Percentiles rank a stretch among this genome's conserved stretches.
Conservation (phyloP, 2,797 vertebrate species). For the Simalia tracyae region DNA sequence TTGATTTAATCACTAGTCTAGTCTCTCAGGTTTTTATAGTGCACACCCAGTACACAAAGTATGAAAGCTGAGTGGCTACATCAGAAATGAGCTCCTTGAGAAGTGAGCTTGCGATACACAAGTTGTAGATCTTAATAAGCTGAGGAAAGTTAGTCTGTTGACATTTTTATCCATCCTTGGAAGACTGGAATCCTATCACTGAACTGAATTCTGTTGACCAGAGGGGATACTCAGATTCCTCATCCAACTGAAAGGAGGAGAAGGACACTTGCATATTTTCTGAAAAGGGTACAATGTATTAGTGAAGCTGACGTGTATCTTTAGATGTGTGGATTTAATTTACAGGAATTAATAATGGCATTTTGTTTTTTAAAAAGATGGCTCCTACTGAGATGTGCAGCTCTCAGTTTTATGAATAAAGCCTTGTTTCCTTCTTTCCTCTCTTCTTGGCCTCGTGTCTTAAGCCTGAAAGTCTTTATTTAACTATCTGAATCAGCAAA, state of each 20-base stretch:
- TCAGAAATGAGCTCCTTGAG: background rate
- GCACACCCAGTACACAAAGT: background rate
- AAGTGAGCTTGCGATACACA: background rate
- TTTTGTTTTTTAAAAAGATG: background rate
- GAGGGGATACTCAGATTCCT: background rate
- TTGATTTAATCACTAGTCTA: background rate
- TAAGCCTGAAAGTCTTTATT: background rate
- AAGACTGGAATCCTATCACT: background rate
- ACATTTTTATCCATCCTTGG: background rate
- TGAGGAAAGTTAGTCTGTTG: background rate
- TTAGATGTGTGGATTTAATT: background rate
- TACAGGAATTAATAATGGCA: background rate
- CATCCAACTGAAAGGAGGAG: background rate
- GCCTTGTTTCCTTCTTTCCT: background rate
- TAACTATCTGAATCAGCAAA: background rate
- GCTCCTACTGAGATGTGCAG: background rate
- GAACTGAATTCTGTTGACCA: background rate
- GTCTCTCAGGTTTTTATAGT: background rate
- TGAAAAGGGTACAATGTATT: background rate
- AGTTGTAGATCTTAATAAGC: background rate
- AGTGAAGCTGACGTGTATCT: background rate
- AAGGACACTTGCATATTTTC: background rate
- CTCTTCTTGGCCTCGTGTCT: background rate
- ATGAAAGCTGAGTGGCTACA: background rate
- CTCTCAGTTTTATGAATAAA: background rate